Evolutionary conservation across 2,888 invertebrate genomes (phyloP).

Genomic region (Lasioglossum zephyrum): DNA sequence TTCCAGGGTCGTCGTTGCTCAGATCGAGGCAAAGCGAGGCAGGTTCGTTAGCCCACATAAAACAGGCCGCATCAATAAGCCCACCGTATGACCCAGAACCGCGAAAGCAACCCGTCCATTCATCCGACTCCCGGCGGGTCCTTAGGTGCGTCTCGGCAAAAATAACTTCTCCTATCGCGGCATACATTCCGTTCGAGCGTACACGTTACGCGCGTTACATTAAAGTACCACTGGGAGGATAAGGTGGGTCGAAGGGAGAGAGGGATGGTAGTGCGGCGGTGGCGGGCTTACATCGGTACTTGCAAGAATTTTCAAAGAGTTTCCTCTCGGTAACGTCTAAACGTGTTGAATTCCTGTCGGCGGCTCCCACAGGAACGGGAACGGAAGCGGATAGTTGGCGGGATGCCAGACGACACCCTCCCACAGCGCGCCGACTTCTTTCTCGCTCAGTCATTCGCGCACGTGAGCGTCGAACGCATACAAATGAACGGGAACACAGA

Average conservation of each 20-base stretch:
- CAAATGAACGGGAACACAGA: constrained; percentile 1
- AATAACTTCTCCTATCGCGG: constrained; percentile 36
- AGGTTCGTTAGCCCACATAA: constrained; percentile 19
- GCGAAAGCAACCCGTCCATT: background rate
- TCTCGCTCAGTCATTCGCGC: constrained; percentile 53
- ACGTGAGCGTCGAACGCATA: constrained; percentile 7
- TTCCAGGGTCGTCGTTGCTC: background rate
- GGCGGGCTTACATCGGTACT: constrained; percentile 51
- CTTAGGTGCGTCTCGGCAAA: background rate
- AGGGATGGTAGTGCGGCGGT: background rate
- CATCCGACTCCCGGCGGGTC: background rate
- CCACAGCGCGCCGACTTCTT: constrained; percentile 52
- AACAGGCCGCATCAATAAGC: background rate
- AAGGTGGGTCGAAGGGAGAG: background rate
- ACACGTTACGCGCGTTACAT: constrained; percentile 57
- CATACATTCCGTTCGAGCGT: constrained; percentile 28
- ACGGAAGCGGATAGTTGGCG: constrained; percentile 77
- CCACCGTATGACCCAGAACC: background rate
- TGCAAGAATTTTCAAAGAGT: constrained; percentile 67
- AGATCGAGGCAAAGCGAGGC: background rate
- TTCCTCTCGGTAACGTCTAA: constrained; percentile 64
- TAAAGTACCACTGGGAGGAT: constrained; percentile 26
- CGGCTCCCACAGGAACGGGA: constrained; percentile 69
- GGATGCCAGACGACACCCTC: constrained; percentile 73
- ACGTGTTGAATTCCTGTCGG: constrained; percentile 72